A percentile compares a stretch with the other conserved stretches of the same genome.
phyloP scores from a whole-genome alignment of 2,797 vertebrate genomes.

The Eulemur rubriventer region DNA sequence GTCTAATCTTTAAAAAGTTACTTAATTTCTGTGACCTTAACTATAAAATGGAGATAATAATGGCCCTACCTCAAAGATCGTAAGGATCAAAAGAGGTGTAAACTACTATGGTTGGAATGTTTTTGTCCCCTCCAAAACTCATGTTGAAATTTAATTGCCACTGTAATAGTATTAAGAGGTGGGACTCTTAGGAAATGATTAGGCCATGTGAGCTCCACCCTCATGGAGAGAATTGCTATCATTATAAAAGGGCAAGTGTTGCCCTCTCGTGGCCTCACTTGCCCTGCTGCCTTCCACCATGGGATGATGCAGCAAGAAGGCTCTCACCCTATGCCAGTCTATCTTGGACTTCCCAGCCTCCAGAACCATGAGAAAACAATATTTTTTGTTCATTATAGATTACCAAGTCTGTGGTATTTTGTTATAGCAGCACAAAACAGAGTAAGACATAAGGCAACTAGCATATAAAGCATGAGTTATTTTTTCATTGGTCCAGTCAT shows the following conservation, averaged over 20 bases:
- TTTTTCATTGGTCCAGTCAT: background rate
- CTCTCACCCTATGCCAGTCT: background rate
- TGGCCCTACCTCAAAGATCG: background rate
- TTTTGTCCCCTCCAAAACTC: background rate
- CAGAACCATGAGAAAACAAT: background rate
- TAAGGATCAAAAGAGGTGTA: background rate
- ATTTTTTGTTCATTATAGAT: background rate
- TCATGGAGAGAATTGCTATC: background rate
- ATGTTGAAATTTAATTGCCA: background rate
- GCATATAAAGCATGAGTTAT: background rate
- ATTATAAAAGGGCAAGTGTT: background rate
- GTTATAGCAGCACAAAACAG: background rate
- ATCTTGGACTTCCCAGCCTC: background rate
- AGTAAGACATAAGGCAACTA: background rate
- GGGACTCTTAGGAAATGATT: background rate
- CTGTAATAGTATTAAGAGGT: background rate
- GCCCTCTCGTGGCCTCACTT: too few species aligned
- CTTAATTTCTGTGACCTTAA: background rate
- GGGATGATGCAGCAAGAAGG: background rate
- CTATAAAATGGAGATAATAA: background rate
- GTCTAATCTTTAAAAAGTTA: slow-evolving; percentile 4
- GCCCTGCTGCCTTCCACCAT: background rate
- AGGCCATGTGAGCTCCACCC: background rate
- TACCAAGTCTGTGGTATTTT: background rate
- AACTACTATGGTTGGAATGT: background rate